phyloP scores from a whole-genome alignment of 2,888 invertebrate genomes.

The Zygogramma bicolorata region DNA sequence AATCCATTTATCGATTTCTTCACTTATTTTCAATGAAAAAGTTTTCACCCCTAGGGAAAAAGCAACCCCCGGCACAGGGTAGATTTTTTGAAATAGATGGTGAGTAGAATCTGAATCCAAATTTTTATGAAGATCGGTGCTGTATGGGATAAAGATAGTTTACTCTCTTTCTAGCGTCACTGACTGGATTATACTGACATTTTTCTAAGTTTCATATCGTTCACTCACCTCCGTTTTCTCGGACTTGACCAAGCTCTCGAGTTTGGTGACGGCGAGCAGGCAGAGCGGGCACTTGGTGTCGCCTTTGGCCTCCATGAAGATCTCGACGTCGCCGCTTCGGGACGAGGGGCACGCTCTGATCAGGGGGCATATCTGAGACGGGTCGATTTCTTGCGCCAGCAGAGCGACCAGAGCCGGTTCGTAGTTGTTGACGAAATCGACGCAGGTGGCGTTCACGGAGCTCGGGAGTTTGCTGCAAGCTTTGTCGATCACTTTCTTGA shows the following conservation, averaged over 20 bases:
- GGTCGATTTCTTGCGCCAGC: slow-evolving; percentile 83
- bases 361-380: slow-evolving; percentile 80
- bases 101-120: too few species aligned
- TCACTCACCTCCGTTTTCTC: slow-evolving; percentile 78
- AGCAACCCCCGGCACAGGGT: too few species aligned
- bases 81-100: too few species aligned
- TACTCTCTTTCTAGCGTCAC: too few species aligned
- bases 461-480: slow-evolving; percentile 79
- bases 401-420: slow-evolving; percentile 84
- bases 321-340: slow-evolving; percentile 69
- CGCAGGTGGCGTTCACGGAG: slow-evolving; percentile 75
- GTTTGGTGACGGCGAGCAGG: slow-evolving; percentile 82
- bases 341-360: slow-evolving; percentile 76
- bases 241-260: slow-evolving; percentile 79
- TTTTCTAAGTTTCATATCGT: background rate
- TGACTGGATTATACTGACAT: too few species aligned
- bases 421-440: slow-evolving; percentile 82
- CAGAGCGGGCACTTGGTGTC: slow-evolving; percentile 86
- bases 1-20: too few species aligned
- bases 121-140: too few species aligned
- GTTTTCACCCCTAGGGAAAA: too few species aligned
- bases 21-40: too few species aligned
- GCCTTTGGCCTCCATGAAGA: slow-evolving; percentile 69
- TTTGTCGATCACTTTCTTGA: slow-evolving; percentile 75
- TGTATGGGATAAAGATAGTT: too few species aligned